Evolutionary conservation across 2,797 vertebrate genomes (phyloP).

Genomic region (Tokudaia muenninki): DNA sequence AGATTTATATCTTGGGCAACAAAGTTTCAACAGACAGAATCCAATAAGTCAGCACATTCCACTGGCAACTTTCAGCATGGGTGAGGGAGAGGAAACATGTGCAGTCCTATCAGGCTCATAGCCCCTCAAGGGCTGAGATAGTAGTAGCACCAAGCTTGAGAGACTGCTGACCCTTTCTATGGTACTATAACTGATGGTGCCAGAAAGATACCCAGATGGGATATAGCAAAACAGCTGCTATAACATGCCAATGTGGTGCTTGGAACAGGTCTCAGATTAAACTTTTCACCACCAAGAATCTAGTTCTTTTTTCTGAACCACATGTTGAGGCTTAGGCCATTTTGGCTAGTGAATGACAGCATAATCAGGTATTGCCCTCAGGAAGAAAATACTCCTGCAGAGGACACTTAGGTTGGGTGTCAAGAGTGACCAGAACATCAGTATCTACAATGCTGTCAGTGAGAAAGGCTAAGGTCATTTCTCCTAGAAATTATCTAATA

Average conservation of each 20-base stretch:
- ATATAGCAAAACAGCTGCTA: fast-evolving
- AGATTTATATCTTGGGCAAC: neutral
- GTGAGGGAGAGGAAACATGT: neutral
- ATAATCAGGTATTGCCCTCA: too few relatives aligned
- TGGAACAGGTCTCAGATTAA: neutral
- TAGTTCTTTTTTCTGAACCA: neutral
- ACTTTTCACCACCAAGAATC: neutral
- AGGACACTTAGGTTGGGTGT: neutral
- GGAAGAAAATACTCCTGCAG: neutral
- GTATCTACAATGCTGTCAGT: neutral
- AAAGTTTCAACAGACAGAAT: neutral
- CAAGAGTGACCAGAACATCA: neutral
- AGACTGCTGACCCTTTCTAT: neutral
- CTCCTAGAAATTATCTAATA: neutral
- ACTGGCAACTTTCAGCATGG: neutral
- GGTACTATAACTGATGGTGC: neutral
- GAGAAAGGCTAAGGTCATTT: neutral
- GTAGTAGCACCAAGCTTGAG: neutral
- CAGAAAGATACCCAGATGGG: neutral
- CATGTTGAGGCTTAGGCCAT: too few relatives aligned
- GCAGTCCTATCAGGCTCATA: neutral
- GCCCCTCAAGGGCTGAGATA: neutral
- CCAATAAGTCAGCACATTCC: neutral
- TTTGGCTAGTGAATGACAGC: neutral
- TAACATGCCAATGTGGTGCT: neutral